phyloP scores from a whole-genome alignment of 2,113 vertebrate genomes.

The Stigmatopora argus region DNA sequence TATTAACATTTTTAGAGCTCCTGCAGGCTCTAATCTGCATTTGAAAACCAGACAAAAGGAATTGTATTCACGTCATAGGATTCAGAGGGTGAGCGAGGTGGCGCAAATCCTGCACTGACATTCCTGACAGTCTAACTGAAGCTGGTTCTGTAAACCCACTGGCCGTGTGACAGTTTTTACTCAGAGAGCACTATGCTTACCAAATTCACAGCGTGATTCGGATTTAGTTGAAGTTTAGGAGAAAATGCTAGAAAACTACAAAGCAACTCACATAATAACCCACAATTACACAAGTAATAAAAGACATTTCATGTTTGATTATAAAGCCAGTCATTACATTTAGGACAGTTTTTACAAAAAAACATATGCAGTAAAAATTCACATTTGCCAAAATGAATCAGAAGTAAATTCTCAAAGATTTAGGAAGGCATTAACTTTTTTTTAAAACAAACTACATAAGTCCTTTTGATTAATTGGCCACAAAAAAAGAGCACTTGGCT shows the following conservation, averaged over 20 bases:
- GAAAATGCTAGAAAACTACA: background rate
- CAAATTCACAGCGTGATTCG: background rate
- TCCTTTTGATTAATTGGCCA: background rate
- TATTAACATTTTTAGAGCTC: background rate
- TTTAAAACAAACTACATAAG: background rate
- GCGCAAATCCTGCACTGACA: conserved; percentile 3
- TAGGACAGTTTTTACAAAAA: background rate
- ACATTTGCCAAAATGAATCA: too few species aligned
- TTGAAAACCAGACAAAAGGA: conserved; percentile 1
- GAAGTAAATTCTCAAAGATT: background rate
- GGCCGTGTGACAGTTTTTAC: background rate
- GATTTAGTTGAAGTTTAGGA: background rate
- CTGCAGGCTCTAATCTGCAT: background rate
- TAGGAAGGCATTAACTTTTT: background rate
- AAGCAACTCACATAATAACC: background rate
- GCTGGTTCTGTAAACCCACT: background rate
- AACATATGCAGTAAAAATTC: too few species aligned
- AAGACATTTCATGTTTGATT: background rate
- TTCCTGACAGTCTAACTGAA: conserved; percentile 6
- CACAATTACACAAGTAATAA: background rate
- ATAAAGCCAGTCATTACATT: background rate
- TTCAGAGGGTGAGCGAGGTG: background rate
- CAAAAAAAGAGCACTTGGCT: background rate
- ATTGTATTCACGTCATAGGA: background rate
- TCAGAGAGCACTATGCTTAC: background rate